Conservation (phyloP, 30 jellyfish, hydroid and myxozoan genomes). For the Catostylus mosaicus region DNA sequence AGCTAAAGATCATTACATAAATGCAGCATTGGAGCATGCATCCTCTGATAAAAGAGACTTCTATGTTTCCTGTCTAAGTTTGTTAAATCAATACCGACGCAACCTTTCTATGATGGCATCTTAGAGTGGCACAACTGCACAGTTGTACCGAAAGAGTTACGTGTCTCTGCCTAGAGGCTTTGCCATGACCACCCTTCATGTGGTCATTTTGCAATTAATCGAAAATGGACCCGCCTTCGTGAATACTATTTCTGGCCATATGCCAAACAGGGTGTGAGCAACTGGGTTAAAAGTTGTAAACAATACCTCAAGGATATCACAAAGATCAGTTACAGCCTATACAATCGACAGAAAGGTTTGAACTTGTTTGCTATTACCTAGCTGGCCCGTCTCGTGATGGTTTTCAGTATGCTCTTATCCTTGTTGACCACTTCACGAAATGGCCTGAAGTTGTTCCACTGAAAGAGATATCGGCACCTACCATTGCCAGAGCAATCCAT, state of each 20-base stretch:
- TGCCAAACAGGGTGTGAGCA: conserved; percentile 9
- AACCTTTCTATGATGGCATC: conserved; percentile 18
- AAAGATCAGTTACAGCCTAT: conserved; percentile 35
- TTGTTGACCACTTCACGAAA: conserved; percentile 16
- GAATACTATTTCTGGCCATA: conserved; percentile 30
- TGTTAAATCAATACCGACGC: neutral
- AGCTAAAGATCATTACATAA: conserved; percentile 13
- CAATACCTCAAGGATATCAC: conserved; percentile 47
- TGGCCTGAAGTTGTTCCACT: conserved; percentile 51
- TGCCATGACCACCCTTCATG: conserved; percentile 48
- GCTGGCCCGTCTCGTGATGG: conserved; percentile 29
- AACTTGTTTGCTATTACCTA: conserved; percentile 26
- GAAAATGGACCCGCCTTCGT: conserved; percentile 47
- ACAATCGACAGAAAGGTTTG: conserved; percentile 7
- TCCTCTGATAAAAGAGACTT: conserved; percentile 29
- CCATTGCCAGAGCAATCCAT: conserved; percentile 46
- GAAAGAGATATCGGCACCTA: conserved; percentile 30
- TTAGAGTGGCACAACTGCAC: conserved; percentile 39
- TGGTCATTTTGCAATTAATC: conserved; percentile 22
- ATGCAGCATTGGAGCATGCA: conserved; percentile 15
- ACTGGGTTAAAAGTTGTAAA: conserved; percentile 45
- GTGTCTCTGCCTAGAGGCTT: conserved; percentile 9
- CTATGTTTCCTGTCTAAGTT: conserved; percentile 25
- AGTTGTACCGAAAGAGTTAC: conserved; percentile 25
- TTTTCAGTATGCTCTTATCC: neutral